Percentiles rank a stretch among this genome's conserved stretches.
These are phyloP conservation scores for Proctacanthus coquilletti DNA, from an alignment of 1,140 invertebrate genomes.

Conservation along the genomic window DNA sequence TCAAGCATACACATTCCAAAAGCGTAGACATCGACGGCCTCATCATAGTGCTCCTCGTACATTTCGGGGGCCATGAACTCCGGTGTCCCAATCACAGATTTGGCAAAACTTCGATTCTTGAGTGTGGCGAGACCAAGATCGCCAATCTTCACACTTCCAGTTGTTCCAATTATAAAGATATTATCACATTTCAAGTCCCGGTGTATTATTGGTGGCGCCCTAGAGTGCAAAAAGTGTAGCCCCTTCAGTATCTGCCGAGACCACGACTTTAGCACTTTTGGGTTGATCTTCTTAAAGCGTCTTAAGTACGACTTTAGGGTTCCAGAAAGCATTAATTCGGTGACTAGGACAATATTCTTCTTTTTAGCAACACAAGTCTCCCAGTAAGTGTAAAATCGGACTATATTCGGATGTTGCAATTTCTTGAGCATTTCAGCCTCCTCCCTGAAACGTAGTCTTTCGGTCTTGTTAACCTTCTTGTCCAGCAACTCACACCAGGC, in stretches of 20 bases:
- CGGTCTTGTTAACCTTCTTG: conserved; percentile 78
- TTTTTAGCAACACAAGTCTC: conserved; percentile 80
- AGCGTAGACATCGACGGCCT: conserved; percentile 97
- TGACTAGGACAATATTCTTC: conserved; percentile 97
- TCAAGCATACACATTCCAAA: conserved; percentile 99
- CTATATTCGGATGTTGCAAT: conserved; percentile 98
- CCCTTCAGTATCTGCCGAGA: conserved; percentile 98
- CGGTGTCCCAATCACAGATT: conserved; percentile 96
- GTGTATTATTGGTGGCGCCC: conserved; percentile 96
- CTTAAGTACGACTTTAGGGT: conserved; percentile 96
- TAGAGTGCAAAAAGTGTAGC: conserved; percentile 90
- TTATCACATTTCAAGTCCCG: conserved; percentile 96
- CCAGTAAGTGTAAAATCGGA: conserved; percentile 99
- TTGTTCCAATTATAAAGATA: conserved; percentile 98
- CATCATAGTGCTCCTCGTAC: conserved; percentile 99
- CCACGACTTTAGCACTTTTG: conserved; percentile 97
- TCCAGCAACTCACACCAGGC: conserved; percentile 98
- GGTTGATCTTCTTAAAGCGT: conserved; percentile 95
- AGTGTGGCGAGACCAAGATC: conserved; percentile 95
- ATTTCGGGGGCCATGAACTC: conserved; percentile 99
- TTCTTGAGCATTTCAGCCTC: conserved; percentile 99
- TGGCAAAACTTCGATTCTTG: conserved; percentile 98
- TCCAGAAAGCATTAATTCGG: conserved; percentile 98
- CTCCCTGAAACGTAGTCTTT: conserved; percentile 89
- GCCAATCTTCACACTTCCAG: conserved; percentile 96